Percentiles rank a stretch among this genome's conserved stretches.
phyloP scores from a whole-genome alignment of 2,113 vertebrate species.

The Edolisoma coerulescens region DNA sequence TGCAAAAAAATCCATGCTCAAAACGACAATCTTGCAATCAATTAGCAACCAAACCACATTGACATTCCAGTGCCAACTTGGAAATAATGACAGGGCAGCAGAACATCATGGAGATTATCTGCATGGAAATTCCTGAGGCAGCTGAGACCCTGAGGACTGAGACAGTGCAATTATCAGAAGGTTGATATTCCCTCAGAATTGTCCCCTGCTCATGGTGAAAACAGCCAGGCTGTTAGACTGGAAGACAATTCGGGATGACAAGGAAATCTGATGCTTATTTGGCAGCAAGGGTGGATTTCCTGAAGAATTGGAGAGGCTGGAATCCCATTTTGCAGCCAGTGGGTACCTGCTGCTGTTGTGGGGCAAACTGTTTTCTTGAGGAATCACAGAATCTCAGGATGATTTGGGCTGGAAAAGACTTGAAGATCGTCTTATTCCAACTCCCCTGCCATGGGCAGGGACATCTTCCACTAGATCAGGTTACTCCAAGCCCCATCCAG shows the following conservation, averaged over 20 bases:
- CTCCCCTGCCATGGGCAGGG: rapidly evolving
- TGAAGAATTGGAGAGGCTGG: background rate
- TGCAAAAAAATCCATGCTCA: background rate
- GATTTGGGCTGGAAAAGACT: background rate
- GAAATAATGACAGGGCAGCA: background rate
- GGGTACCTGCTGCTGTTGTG: background rate
- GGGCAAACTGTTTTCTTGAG: background rate
- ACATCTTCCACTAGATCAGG: background rate
- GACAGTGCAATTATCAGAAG: background rate
- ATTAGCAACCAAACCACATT: background rate
- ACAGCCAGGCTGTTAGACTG: background rate
- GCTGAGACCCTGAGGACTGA: background rate
- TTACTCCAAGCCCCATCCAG: background rate
- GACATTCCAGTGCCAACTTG: background rate
- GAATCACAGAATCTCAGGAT: background rate
- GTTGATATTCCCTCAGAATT: background rate
- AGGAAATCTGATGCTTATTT: background rate
- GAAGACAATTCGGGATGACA: background rate
- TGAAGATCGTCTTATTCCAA: background rate
- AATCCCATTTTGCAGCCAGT: background rate
- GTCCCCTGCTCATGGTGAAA: background rate
- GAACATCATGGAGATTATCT: background rate
- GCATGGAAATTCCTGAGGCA: background rate
- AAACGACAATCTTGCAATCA: background rate
- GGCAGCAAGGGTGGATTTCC: background rate